These are phyloP conservation scores for Scortum barcoo DNA, from an alignment of 2,113 vertebrate species.

Conservation along the genomic window DNA sequence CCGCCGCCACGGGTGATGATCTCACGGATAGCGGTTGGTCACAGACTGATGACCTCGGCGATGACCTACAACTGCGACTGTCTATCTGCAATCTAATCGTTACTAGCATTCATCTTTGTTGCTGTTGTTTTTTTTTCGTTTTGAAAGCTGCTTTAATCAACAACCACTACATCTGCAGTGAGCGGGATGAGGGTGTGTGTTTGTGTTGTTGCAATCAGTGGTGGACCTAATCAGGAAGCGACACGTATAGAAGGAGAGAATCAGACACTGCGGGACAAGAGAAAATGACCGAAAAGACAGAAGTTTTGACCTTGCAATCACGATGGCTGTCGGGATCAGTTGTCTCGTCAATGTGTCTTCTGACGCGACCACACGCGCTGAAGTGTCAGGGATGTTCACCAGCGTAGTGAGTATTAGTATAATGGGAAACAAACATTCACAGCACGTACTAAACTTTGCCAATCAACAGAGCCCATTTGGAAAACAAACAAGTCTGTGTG, in stretches of 20 bases:
- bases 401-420: background rate
- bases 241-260: slow-evolving; percentile 27
- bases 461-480: slow-evolving; percentile 44
- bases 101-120: slow-evolving; percentile 23
- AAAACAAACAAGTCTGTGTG: slow-evolving; percentile 54
- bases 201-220: slow-evolving; percentile 56
- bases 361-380: slow-evolving; percentile 9
- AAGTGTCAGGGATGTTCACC: slow-evolving; percentile 29
- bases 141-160: slow-evolving; percentile 51
- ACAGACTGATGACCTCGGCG: slow-evolving; percentile 64
- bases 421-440: slow-evolving; percentile 42
- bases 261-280: background rate
- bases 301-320: slow-evolving; percentile 61
- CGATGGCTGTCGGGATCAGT: slow-evolving; percentile 20
- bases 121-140: slow-evolving; percentile 32
- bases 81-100: slow-evolving; percentile 52
- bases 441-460: slow-evolving; percentile 19
- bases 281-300: background rate
- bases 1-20: slow-evolving; percentile 45
- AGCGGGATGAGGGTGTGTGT: slow-evolving; percentile 11
- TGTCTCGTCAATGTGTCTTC: slow-evolving; percentile 40
- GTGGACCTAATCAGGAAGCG: slow-evolving; percentile 51
- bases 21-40: slow-evolving; percentile 50
- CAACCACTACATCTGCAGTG: slow-evolving; percentile 1
- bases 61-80: slow-evolving; percentile 56